These are phyloP conservation scores for Syrrhaptes paradoxus DNA, from an alignment of 2,113 vertebrate species.

Conservation along the genomic window DNA sequence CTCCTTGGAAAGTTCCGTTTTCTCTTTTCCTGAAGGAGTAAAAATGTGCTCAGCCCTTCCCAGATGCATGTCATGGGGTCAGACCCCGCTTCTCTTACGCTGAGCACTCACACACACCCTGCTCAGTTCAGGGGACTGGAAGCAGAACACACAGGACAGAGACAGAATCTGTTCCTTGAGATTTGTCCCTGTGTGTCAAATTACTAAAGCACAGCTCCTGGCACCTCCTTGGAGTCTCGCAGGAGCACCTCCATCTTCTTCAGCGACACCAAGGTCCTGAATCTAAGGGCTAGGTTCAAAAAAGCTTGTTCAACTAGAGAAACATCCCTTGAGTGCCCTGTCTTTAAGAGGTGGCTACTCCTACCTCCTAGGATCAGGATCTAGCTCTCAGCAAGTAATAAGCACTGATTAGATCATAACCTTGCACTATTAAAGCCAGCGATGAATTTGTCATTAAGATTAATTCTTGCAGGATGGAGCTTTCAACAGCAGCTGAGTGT, in stretches of 20 bases:
- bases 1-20: not conserved
- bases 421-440: not conserved
- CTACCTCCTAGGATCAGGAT: not conserved
- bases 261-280: not conserved
- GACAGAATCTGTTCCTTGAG: not conserved
- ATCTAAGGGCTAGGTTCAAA: not conserved
- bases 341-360: not conserved
- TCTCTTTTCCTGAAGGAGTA: not conserved
- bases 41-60: not conserved
- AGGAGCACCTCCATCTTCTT: not conserved
- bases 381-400: not conserved
- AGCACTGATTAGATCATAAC: not conserved
- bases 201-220: not conserved
- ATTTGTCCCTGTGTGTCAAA: not conserved
- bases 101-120: not conserved
- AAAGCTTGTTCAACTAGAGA: not conserved
- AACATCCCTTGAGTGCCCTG: not conserved
- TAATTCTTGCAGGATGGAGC: not conserved
- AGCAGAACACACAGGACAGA: not conserved
- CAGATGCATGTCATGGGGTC: not conserved
- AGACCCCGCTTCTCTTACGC: not conserved
- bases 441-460: conserved; percentile 15
- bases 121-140: not conserved
- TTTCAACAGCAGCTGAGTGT: not conserved
- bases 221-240: fast-evolving